These are phyloP conservation scores for Meandrina meandrites DNA, from an alignment of 92 coral and sea anemone species.

Conservation along the genomic window DNA sequence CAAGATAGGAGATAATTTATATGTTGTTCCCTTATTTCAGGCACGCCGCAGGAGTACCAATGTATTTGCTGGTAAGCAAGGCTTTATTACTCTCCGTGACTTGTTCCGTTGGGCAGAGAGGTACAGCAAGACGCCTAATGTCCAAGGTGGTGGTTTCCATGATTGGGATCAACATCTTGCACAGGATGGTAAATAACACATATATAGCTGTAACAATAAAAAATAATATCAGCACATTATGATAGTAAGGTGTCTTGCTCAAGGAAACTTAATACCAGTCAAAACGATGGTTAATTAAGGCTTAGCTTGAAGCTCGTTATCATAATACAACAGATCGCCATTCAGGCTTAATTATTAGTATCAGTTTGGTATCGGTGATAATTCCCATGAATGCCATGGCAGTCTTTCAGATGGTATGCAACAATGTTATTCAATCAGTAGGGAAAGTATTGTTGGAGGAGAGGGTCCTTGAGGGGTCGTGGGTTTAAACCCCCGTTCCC, in stretches of 20 bases:
- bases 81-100: slow-evolving; percentile 91
- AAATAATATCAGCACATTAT: too few species aligned
- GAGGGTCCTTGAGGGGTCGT: too few species aligned
- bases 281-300: neutral
- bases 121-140: slow-evolving; percentile 85
- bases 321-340: too few species aligned
- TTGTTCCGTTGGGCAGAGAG: slow-evolving; percentile 98
- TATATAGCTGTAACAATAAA: neutral
- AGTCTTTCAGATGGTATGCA: too few species aligned
- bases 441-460: too few species aligned
- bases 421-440: too few species aligned
- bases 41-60: slow-evolving; percentile 86
- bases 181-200: slow-evolving; percentile 77
- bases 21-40: slow-evolving; percentile 32
- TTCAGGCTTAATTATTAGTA: too few species aligned
- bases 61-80: slow-evolving; percentile 97
- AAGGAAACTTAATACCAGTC: neutral
- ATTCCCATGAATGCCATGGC: too few species aligned
- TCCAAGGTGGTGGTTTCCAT: slow-evolving; percentile 63
- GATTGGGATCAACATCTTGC: slow-evolving; percentile 98
- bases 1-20: neutral
- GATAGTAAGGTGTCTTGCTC: too few species aligned
- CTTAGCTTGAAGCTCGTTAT: too few species aligned
- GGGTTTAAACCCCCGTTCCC: too few species aligned
- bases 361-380: too few species aligned